Evolutionary conservation across 1,140 invertebrate genomes (phyloP), one percentile per base, ranked within the genome.

Genomic region (Panulirus ornatus): DNA sequence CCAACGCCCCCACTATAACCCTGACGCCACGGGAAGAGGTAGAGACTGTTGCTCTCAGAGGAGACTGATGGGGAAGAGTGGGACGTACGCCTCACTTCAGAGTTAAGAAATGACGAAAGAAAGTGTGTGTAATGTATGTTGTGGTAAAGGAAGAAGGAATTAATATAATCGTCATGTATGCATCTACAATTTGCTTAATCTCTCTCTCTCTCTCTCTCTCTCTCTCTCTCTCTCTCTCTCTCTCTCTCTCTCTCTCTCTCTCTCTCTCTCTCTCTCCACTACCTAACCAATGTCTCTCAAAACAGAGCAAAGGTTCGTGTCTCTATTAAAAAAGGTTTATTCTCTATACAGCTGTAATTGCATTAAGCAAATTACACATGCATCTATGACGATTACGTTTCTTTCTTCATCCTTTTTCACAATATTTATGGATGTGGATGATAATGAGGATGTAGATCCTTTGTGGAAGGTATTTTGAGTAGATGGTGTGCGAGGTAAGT

Each of bases 171-270:
- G n/a, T n/a, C n/a, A n/a, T n/a, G n/a, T n/a, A n/a, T n/a, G n/a
- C n/a, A n/a, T n/a, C n/a, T n/a, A n/a, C n/a, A n/a, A n/a, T n/a
- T 58, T 22, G 11, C 51, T 58, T 22, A 11, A 11, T 58, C 51
- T 58, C 51, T 58, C 51, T 58, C 51, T 58, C 51, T 58, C 51
- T 70, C 66, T 19, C n/a, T 58, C 66, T 70, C 66, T 70, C 66
- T 70, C 66, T 70, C 66, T 70, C 66, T 70, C 66, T 70, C 66
- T 70, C 66, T 70, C 66, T 70, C 66, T 70, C 66, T 70, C 66
- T 70, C 66, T 70, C 66, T 70, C 66, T 70, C 66, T 70, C 66
- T 70, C 66, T 70, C 66, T 70, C 66, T 70, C 66, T 70, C 66
- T 70, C 66, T 70, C 66, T 70, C 66, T 70, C 66, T 70, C 66